Percentiles rank a stretch among this genome's conserved stretches.
Conservation (phyloP, 1,140 invertebrate species). For the Whitmania pigra region DNA sequence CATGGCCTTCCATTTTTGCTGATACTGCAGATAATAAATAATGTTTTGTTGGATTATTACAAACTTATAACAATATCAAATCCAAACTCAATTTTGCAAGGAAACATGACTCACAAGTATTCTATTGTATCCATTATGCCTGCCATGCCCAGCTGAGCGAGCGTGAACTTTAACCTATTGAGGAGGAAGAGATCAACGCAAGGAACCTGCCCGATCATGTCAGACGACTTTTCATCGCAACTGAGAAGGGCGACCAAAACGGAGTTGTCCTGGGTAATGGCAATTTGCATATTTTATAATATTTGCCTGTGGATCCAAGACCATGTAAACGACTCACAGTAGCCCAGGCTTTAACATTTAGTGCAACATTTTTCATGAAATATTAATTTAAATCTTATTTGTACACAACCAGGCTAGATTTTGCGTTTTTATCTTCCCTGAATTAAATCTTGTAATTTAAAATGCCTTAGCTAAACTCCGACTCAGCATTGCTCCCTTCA, state of each 20-base stretch:
- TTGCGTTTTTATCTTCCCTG: too few species aligned
- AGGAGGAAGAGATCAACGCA: neutral
- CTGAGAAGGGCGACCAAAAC: neutral
- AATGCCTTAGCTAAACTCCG: too few species aligned
- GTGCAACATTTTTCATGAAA: too few species aligned
- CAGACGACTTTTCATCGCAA: neutral
- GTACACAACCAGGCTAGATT: too few species aligned
- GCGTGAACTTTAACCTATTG: conserved; percentile 1
- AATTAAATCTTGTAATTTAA: too few species aligned
- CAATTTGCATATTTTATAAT: neutral
- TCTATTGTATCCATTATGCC: neutral
- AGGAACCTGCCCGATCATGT: neutral
- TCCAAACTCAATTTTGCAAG: too few species aligned
- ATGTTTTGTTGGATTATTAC: too few species aligned
- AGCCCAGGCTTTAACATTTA: too few species aligned
- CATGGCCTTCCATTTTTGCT: neutral
- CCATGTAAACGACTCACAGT: too few species aligned
- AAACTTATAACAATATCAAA: too few species aligned
- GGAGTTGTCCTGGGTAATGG: neutral
- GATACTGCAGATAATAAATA: neutral
- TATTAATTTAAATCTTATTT: too few species aligned
- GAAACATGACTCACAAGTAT: neutral
- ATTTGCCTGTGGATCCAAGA: neutral
- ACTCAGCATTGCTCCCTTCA: too few species aligned
- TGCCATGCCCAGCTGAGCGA: neutral